Evolutionary conservation across 2,797 vertebrate species (phyloP).

Genomic region (Fistularia commersonii): DNA sequence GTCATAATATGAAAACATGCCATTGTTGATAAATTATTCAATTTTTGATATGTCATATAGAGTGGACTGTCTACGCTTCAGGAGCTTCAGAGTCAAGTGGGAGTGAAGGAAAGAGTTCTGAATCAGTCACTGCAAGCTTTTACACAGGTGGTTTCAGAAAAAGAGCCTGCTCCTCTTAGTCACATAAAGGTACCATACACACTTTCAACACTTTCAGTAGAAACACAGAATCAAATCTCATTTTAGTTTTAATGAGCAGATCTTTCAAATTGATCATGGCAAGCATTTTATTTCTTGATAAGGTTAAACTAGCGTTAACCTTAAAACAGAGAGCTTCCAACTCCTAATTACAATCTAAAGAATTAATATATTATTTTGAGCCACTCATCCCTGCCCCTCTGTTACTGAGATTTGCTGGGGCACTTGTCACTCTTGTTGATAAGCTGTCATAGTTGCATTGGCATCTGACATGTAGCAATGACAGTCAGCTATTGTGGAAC

Average conservation of each 20-base stretch:
- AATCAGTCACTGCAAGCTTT: conserved; percentile 79
- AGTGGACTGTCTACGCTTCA: conserved; percentile 74
- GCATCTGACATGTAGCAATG: conserved; percentile 3
- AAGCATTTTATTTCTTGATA: not conserved
- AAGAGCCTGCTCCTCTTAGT: conserved; percentile 41
- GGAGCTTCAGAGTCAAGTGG: conserved; percentile 77
- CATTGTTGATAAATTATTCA: not conserved
- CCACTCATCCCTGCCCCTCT: not conserved
- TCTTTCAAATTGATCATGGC: too few relatives aligned
- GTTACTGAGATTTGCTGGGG: not conserved
- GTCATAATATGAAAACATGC: not conserved
- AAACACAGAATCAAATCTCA: too few relatives aligned
- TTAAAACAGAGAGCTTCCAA: not conserved
- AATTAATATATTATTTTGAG: not conserved
- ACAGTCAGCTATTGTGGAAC: conserved; percentile 1
- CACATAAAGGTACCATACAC: conserved; percentile 73
- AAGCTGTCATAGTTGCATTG: conserved; percentile 21
- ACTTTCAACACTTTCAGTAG: too few relatives aligned
- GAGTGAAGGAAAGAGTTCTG: conserved; percentile 80
- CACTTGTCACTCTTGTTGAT: conserved; percentile 29
- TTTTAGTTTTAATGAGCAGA: too few relatives aligned
- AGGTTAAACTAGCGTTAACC: not conserved
- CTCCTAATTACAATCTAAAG: too few relatives aligned
- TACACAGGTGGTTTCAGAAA: conserved; percentile 70
- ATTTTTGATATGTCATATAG: conserved; percentile 59